Evolutionary conservation across 2,888 invertebrate genomes (phyloP).

Genomic region (Agriopis aurantiaria): DNA sequence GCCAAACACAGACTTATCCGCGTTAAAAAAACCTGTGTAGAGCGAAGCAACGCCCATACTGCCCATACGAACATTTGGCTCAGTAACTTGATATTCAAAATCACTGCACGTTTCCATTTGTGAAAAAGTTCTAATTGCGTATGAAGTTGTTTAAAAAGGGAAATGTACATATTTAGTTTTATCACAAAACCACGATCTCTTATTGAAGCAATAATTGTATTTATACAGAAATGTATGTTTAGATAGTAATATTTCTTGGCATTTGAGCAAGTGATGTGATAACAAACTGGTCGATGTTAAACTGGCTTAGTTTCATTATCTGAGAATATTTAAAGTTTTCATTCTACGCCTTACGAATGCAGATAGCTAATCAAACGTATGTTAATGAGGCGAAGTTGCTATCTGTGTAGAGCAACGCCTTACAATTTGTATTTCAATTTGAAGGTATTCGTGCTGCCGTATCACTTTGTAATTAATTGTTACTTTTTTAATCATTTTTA

Average conservation of each 20-base stretch:
- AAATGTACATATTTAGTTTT: slow-evolving; percentile 1
- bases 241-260: slow-evolving; percentile 5
- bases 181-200: slow-evolving; percentile 9
- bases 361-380: slow-evolving; percentile 51
- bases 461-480: slow-evolving; percentile 15
- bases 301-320: slow-evolving; percentile 16
- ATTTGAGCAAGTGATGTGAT: not conserved
- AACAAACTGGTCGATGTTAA: slow-evolving; percentile 11
- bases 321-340: slow-evolving; percentile 29
- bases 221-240: not conserved
- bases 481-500: slow-evolving; percentile 10
- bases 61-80: not conserved
- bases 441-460: slow-evolving; percentile 30
- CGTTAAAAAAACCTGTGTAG: not conserved
- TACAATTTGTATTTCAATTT: slow-evolving; percentile 47
- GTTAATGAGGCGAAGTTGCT: slow-evolving; percentile 46
- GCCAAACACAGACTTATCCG: too few species aligned
- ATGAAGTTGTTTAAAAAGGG: slow-evolving; percentile 5
- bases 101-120: not conserved
- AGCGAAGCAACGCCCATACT: not conserved
- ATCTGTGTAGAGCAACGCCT: slow-evolving; percentile 40
- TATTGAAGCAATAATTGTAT: not conserved
- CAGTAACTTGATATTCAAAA: slow-evolving; percentile 7
- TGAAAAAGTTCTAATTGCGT: not conserved
- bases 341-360: slow-evolving; percentile 43